These are phyloP conservation scores for Tridacna gigas DNA, from an alignment of 2,888 invertebrate genomes.

Conservation along the genomic window DNA sequence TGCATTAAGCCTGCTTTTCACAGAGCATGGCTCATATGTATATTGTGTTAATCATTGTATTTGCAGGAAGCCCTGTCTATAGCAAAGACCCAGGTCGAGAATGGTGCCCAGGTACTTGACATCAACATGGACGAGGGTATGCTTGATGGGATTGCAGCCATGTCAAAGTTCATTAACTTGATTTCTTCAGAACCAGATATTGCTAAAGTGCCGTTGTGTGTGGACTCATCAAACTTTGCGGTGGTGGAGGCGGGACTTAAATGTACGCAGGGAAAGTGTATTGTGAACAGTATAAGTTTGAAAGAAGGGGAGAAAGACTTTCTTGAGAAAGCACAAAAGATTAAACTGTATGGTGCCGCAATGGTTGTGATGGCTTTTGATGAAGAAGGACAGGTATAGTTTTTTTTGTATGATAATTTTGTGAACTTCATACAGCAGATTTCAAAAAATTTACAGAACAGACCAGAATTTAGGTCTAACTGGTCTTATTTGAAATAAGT, in stretches of 20 bases:
- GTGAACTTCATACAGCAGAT: not conserved
- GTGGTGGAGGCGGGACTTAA: conserved; percentile 87
- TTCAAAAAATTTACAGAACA: not conserved
- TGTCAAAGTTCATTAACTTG: conserved; percentile 87
- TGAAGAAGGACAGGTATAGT: conserved; percentile 86
- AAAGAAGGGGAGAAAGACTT: conserved; percentile 88
- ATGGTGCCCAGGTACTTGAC: conserved; percentile 87
- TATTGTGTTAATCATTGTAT: no score
- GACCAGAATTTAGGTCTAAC: not conserved
- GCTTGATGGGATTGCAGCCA: conserved; percentile 86
- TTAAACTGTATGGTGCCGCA: conserved; percentile 87
- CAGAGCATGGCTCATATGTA: no score
- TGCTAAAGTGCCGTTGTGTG: conserved; percentile 87
- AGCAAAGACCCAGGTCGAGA: conserved; percentile 87
- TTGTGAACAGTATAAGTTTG: conserved; percentile 88
- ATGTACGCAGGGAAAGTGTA: conserved; percentile 87
- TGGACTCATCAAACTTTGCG: conserved; percentile 87
- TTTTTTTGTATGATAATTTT: not conserved
- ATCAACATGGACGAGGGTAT: conserved; percentile 88
- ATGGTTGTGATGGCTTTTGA: conserved; percentile 88
- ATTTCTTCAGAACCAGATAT: conserved; percentile 87
- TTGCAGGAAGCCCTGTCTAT: conserved; percentile 86
- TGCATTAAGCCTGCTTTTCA: no score
- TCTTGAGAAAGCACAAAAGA: conserved; percentile 86
- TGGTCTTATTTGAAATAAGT: not conserved